These are phyloP conservation scores for Cirrhinus mrigala DNA, from an alignment of 2,797 vertebrate genomes.

Conservation along the genomic window DNA sequence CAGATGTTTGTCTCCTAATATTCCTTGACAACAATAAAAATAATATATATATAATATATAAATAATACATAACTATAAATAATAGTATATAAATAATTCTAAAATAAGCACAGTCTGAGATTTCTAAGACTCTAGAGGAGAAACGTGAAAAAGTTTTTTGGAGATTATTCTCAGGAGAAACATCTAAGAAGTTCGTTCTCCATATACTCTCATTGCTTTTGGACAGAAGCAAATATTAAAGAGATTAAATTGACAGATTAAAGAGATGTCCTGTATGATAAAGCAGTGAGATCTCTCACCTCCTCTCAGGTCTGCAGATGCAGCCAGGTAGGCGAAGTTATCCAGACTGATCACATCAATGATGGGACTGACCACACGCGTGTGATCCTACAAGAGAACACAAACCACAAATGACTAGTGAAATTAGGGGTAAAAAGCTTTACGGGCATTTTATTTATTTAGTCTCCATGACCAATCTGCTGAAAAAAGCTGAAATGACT, in stretches of 20 bases:
- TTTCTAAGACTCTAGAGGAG: neutral
- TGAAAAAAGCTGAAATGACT: neutral
- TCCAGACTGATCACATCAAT: conserved; percentile 99
- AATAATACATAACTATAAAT: too few relatives aligned
- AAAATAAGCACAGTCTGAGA: neutral
- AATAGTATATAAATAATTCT: neutral
- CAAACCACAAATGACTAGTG: neutral
- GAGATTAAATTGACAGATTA: neutral
- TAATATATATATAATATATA: neutral
- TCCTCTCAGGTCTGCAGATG: conserved; percentile 96
- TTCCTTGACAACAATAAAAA: neutral
- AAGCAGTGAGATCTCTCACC: conserved; percentile 77
- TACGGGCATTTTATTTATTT: neutral
- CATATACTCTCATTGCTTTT: neutral
- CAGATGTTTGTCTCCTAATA: neutral
- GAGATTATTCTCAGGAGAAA: neutral
- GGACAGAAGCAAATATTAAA: neutral
- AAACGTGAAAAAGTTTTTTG: neutral
- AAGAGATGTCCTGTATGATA: neutral
- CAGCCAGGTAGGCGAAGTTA: conserved; percentile 97
- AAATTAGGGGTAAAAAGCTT: neutral
- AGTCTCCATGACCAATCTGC: neutral
- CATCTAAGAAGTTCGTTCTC: neutral
- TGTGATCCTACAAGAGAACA: conserved; percentile 86
- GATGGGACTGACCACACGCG: conserved; percentile 96